Base-by-base conservation (phyloP, 2,113 vertebrate species). In the Phrynosoma blainvillii region DNA sequence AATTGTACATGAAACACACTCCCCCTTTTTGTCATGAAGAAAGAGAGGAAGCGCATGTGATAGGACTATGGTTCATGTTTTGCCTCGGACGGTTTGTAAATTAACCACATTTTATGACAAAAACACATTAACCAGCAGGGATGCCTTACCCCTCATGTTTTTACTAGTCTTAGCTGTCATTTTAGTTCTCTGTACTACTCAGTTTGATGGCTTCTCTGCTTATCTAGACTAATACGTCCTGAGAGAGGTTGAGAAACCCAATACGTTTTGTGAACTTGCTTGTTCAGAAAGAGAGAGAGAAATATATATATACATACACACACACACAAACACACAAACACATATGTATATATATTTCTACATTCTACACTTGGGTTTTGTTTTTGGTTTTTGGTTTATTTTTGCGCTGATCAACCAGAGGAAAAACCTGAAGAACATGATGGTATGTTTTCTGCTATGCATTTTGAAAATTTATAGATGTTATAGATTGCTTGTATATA, bases 401-500 rank as follows among this genome's bases (percentile, higher is more conserved):
- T 93, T 94, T 93, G 87, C 93, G 90, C 95, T 95, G 91, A 90
- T 93, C 91, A 91, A 80, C 88, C 94, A 85, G 95, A 95, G 94
- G 92, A 94, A 88, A 94, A 78, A 84, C 93, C 92, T 91, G 94
- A 95, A 94, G 96, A 96, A 96, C 95, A 94, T 94, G 85, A 95
- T 95, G 95, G 96, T 96, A 95, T 97, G 96, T 98, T 98, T 97
- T 97, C 96, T 87, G 98, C 98, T 98, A 98, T 98, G 98, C 98
- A 98, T 98, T 97, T 97, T 95, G 86, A 97, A 97, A 95, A 96
- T 96, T 97, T 97, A 95, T 97, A 96, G 96, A 97, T 96, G 96
- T 97, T 98, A 96, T 96, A 98, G 97, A 97, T 95, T 87, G 97
- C 98, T 97, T 99, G 98, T 99, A 99, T 94, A 99, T 99, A 99